These are phyloP conservation scores for Deladenus siricidicola DNA, from an alignment of 2,888 invertebrate genomes.

Conservation along the genomic window DNA sequence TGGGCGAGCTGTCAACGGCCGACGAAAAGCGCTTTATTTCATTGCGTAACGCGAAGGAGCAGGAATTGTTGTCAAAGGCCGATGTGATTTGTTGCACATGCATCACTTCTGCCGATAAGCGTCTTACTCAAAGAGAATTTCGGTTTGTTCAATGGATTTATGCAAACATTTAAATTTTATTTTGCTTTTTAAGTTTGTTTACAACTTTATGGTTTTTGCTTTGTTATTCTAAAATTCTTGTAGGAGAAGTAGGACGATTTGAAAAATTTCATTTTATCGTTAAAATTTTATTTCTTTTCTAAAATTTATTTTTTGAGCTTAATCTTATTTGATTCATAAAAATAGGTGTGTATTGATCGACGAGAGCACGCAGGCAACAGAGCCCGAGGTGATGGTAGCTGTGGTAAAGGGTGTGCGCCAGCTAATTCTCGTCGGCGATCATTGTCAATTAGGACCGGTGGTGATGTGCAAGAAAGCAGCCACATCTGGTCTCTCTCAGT, in stretches of 20 bases:
- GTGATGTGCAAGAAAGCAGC: conserved; percentile 30
- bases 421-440: conserved; percentile 93
- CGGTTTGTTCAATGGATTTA: conserved; percentile 59
- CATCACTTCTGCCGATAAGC: conserved; percentile 92
- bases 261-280: conserved; percentile 2
- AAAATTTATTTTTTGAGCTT: background rate
- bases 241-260: too few species aligned
- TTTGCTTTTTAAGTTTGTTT: too few species aligned
- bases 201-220: too few species aligned
- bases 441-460: conserved; percentile 74
- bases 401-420: conserved; percentile 94
- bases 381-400: conserved; percentile 69
- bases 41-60: conserved; percentile 80
- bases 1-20: conserved; percentile 86
- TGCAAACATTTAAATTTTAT: too few species aligned
- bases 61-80: conserved; percentile 65
- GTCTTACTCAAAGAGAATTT: conserved; percentile 84
- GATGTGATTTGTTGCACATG: conserved; percentile 99
- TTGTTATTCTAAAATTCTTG: too few species aligned
- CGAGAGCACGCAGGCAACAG: conserved; percentile 59
- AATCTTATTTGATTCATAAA: too few species aligned
- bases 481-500: conserved; percentile 88
- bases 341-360: conserved; percentile 49
- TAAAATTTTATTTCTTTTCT: too few species aligned
- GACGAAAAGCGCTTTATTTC: conserved; percentile 89